Percentiles rank a stretch among this genome's conserved stretches.
Evolutionary conservation across 2,888 invertebrate species (phyloP).

Genomic region (Phaonia tiefii): DNA sequence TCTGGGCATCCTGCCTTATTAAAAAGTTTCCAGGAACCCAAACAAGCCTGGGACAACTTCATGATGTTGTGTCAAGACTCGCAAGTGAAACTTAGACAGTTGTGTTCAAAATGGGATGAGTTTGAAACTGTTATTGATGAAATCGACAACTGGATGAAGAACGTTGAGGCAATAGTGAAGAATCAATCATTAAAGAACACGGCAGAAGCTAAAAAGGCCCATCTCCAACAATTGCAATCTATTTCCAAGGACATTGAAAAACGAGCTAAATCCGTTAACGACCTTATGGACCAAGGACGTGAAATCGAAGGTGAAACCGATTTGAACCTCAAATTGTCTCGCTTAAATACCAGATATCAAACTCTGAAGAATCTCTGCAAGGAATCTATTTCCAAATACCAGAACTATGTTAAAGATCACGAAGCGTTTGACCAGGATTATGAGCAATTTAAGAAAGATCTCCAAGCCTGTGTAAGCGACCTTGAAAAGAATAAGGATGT

Average conservation of each 20-base stretch:
- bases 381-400: slow-evolving; percentile 91
- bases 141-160: slow-evolving; percentile 91
- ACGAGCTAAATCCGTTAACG: slow-evolving; percentile 86
- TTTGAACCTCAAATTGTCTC: slow-evolving; percentile 87
- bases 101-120: slow-evolving; percentile 90
- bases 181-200: slow-evolving; percentile 94
- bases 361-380: slow-evolving; percentile 90
- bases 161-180: slow-evolving; percentile 91
- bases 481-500: slow-evolving; percentile 88
- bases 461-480: slow-evolving; percentile 87
- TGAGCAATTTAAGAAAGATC: slow-evolving; percentile 87
- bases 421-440: slow-evolving; percentile 89
- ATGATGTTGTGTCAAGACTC: slow-evolving; percentile 86
- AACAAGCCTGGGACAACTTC: slow-evolving; percentile 88
- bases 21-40: slow-evolving; percentile 88
- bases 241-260: slow-evolving; percentile 86
- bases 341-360: slow-evolving; percentile 90
- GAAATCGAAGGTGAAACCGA: slow-evolving; percentile 89
- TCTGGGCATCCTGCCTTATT: slow-evolving; percentile 88
- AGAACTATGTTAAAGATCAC: slow-evolving; percentile 92
- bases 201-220: slow-evolving; percentile 89
- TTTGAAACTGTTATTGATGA: slow-evolving; percentile 89
- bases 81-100: slow-evolving; percentile 87
- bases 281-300: slow-evolving; percentile 86
- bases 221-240: slow-evolving; percentile 88